Percentiles rank a stretch among this genome's conserved stretches.
These are phyloP conservation scores for Himalopsyche anomala DNA, from an alignment of 2,888 invertebrate genomes.

Conservation along the genomic window DNA sequence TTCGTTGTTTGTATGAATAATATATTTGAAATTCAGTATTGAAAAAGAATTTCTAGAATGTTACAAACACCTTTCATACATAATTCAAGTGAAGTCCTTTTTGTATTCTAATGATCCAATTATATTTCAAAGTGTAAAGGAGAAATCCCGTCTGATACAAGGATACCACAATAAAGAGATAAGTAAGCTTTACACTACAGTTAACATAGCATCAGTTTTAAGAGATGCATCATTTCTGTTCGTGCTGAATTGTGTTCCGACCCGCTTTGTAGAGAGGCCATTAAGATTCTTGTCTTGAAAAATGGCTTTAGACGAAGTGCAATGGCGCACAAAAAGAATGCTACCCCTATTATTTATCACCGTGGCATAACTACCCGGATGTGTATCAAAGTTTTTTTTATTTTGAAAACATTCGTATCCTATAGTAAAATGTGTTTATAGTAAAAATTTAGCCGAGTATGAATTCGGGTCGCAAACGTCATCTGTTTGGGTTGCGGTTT, in stretches of 20 bases:
- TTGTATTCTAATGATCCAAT: not conserved
- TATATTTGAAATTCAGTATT: too few relatives aligned
- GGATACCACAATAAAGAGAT: not conserved
- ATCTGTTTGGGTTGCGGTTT: too few relatives aligned
- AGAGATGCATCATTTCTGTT: slow-evolving; percentile 1
- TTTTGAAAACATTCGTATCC: too few relatives aligned
- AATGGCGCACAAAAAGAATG: slow-evolving; percentile 21
- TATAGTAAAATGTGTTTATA: too few relatives aligned
- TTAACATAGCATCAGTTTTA: not conserved
- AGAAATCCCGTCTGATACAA: not conserved
- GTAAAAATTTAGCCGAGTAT: too few relatives aligned
- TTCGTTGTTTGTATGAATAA: too few relatives aligned
- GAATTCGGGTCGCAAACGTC: too few relatives aligned
- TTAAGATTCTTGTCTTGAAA: slow-evolving; percentile 39
- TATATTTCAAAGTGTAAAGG: not conserved
- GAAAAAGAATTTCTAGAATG: too few relatives aligned
- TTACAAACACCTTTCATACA: too few relatives aligned
- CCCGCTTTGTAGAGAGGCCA: slow-evolving; percentile 25
- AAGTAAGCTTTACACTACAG: not conserved
- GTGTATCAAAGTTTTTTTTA: too few relatives aligned
- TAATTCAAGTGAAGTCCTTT: not conserved
- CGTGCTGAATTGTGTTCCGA: slow-evolving; percentile 13
- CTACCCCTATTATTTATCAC: slow-evolving; percentile 6
- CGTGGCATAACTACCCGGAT: too few relatives aligned
- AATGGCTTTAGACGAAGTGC: slow-evolving; percentile 45